Percentiles rank a stretch among this genome's conserved stretches.
Evolutionary conservation across 2,888 invertebrate genomes (phyloP).

Genomic region (Parnassius glacialis): DNA sequence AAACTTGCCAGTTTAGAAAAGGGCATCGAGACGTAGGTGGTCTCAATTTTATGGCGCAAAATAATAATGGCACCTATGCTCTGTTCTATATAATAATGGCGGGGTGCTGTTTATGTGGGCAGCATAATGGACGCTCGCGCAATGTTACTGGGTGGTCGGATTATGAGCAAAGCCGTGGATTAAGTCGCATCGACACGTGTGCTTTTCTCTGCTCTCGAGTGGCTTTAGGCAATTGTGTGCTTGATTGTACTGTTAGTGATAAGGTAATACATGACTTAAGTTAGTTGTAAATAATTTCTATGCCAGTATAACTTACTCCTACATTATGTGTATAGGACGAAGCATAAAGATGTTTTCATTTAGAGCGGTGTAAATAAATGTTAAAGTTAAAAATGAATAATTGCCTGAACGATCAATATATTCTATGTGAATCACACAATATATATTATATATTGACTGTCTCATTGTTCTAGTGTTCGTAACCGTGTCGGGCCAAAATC

Average conservation of each 20-base stretch:
- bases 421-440: too few relatives aligned
- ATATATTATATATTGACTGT: too few relatives aligned
- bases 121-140: slow-evolving; percentile 54
- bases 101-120: slow-evolving; percentile 67
- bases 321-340: not conserved
- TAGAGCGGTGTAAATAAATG: too few relatives aligned
- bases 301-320: not conserved
- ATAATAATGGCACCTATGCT: slow-evolving; percentile 72
- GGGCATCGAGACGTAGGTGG: slow-evolving; percentile 61
- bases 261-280: slow-evolving; percentile 37
- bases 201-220: slow-evolving; percentile 60
- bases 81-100: slow-evolving; percentile 70
- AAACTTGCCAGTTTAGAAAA: slow-evolving; percentile 39
- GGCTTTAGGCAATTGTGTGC: slow-evolving; percentile 63
- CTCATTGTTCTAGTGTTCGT: too few relatives aligned
- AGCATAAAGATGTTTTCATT: not conserved
- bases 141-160: slow-evolving; percentile 73
- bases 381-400: not conserved
- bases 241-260: slow-evolving; percentile 52
- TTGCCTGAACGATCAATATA: too few relatives aligned
- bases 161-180: slow-evolving; percentile 70
- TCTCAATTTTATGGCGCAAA: slow-evolving; percentile 69
- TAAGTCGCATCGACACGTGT: slow-evolving; percentile 76
- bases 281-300: slow-evolving; percentile 32
- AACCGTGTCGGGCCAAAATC: too few relatives aligned